Base-by-base conservation (phyloP, 2,113 vertebrate genomes). In the Micromys minutus region DNA sequence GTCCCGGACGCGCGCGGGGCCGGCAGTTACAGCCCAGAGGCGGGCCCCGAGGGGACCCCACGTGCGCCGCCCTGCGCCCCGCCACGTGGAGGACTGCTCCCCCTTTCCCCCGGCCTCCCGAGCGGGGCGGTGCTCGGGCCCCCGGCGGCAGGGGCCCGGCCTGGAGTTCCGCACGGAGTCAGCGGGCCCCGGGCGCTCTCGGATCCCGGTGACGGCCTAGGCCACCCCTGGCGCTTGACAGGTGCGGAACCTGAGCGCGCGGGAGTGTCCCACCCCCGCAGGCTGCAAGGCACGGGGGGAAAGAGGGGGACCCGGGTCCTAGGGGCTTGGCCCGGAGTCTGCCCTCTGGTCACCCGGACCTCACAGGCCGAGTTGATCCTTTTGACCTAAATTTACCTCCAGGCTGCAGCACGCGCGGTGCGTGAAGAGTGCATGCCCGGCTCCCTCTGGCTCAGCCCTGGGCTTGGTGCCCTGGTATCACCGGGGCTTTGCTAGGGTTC, bases 361-460 rank as follows among this genome's bases (percentile, higher is more conserved):
- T 63, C 86, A 3, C 59, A 0, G 69, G 21, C 86, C 1, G 89
- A 17, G 77, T 91, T 24, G 94, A 90, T 96, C 89, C 75, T 91
- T 93, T n/a, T 97, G 97, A 97, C 97, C 97, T 97, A 96, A 96
- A 97, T 97, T 96, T 91, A 75, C 95, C 89, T 63, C 81, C 7
- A 79, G 86, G 61, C 91, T 93, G 90, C 94, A 87, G 97, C 83
- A n/a, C n/a, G 1, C 2, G 76, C 75, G 2, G 69, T 26, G 87
- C 80, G 19, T 31, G 76, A 91, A 9, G 92, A 77, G 88, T 50
- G 87, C 59, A 69, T 36, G 93, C 74, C 71, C 2, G 24, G 57
- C 50, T 24, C 26, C 94, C 83, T 34, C 65, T 69, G 36, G 39
- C 83, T 52, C 39, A 4, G 17, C 77, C 9, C 3, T 45, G 93